A percentile compares a stretch with the other conserved stretches of the same genome.
Evolutionary conservation across 2,888 invertebrate species (phyloP).

Genomic region (Xylota segnis): DNA sequence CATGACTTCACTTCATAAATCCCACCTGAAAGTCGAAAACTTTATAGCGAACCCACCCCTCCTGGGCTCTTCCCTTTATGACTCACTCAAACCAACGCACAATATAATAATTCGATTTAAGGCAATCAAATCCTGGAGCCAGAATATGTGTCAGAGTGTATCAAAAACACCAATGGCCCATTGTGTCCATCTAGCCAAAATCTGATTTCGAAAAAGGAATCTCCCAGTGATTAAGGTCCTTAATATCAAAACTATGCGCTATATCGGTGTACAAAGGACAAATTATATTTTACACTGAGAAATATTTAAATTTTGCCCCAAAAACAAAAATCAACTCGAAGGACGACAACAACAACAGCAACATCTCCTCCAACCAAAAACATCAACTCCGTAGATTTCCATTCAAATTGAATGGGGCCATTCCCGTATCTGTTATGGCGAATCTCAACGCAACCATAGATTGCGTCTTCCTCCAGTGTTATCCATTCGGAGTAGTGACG

Average conservation of each 20-base stretch:
- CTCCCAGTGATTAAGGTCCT: conserved; percentile 67
- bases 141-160: conserved; percentile 66
- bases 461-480: conserved; percentile 69
- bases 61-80: conserved; percentile 3
- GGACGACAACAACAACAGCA: conserved; percentile 31
- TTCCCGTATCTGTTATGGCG: conserved; percentile 75
- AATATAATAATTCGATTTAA: conserved; percentile 72
- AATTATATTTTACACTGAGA: conserved; percentile 74
- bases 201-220: conserved; percentile 42
- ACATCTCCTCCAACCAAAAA: conserved; percentile 60
- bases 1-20: conserved; percentile 53
- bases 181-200: conserved; percentile 33
- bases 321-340: conserved; percentile 63
- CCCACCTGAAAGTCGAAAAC: conserved; percentile 42
- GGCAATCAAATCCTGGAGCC: conserved; percentile 65
- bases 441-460: conserved; percentile 76
- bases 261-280: conserved; percentile 65
- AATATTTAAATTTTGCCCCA: conserved; percentile 73
- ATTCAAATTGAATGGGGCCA: conserved; percentile 76
- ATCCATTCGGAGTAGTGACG: conserved; percentile 49
- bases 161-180: conserved; percentile 23
- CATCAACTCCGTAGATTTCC: conserved; percentile 73
- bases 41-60: conserved; percentile 48
- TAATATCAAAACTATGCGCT: conserved; percentile 72
- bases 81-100: conserved; percentile 49